Base-by-base conservation (phyloP, 2,113 vertebrate species). In the Tetraodon nigroviridis region DNA sequence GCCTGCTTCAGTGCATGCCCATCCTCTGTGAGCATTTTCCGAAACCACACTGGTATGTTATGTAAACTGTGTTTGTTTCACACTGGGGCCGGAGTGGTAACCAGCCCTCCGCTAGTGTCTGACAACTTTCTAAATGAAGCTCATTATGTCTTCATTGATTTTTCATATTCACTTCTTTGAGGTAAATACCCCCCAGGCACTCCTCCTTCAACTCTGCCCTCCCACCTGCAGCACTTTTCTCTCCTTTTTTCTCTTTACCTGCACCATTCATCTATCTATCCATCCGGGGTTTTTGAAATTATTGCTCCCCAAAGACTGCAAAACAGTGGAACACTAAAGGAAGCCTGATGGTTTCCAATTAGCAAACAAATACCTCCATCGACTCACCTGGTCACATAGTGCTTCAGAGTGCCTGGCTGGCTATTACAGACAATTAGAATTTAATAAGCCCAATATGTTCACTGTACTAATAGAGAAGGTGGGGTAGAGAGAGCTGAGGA, bases 101-200 rank as follows among this genome's bases (percentile, higher is more conserved):
- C 78, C 67, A 78, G 71, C 58, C 69, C 63, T 68, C 56, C 22
- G 55, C 78, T 58, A 27, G 64, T 66, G 70, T 76, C 81, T 81
- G 84, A 83, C 82, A 87, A 83, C 82, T 82, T 82, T 87, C 78
- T 83, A 84, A 86, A 89, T 84, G 80, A 81, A 86, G 81, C 85
- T 85, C 84, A 89, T 89, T 84, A 89, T 78, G 81, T 78, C 69
- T 76, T 83, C 79, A 89, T 86, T 86, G 87, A 89, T 89, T 87
- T 86, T 83, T 89, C 82, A 89, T 89, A 89, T 85, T 84, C 82
- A 10, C 53, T 79, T 67, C 84, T 80, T 75, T 71, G 60, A 51
- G 50, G 84, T 85, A 85, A 87, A 89, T 82, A 85, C 78, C 83
- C 84, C 84, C 85, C 71, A 86, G 87, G 82, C 84, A 79, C 83